phyloP scores from a whole-genome alignment of 2,888 invertebrate genomes.

The Drosophila recens region DNA sequence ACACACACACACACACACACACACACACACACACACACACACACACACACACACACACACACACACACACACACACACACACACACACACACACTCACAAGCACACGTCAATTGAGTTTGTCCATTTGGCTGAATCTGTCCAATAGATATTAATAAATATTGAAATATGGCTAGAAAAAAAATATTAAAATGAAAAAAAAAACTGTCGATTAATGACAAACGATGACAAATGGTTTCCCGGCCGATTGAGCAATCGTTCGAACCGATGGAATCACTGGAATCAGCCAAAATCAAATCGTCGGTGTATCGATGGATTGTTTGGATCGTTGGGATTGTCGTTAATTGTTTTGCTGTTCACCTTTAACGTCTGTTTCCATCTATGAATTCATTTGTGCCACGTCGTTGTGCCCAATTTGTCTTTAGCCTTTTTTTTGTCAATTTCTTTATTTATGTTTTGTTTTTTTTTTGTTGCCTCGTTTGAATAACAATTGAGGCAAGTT shows the following conservation, averaged over 20 bases:
- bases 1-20: neutral
- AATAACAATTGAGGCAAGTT: slow-evolving; percentile 51
- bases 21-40: too few species aligned
- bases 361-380: slow-evolving; percentile 49
- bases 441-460: neutral
- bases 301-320: slow-evolving; percentile 39
- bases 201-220: slow-evolving; percentile 63
- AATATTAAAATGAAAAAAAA: neutral
- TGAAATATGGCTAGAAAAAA: slow-evolving; percentile 44
- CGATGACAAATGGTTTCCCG: slow-evolving; percentile 66
- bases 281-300: slow-evolving; percentile 33
- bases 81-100: neutral
- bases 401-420: slow-evolving; percentile 57
- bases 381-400: slow-evolving; percentile 60
- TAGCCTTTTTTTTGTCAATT: slow-evolving; percentile 5
- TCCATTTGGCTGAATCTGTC: slow-evolving; percentile 49
- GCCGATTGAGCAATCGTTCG: slow-evolving; percentile 56
- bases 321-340: slow-evolving; percentile 40
- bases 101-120: slow-evolving; percentile 24
- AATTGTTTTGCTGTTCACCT: slow-evolving; percentile 53
- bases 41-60: slow-evolving; percentile 20
- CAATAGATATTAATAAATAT: slow-evolving; percentile 63
- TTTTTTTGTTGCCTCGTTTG: slow-evolving; percentile 36
- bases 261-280: slow-evolving; percentile 16
- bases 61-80: slow-evolving; percentile 19